Conservation (phyloP, 2,113 vertebrate genomes). For the Elephas maximus region DNA sequence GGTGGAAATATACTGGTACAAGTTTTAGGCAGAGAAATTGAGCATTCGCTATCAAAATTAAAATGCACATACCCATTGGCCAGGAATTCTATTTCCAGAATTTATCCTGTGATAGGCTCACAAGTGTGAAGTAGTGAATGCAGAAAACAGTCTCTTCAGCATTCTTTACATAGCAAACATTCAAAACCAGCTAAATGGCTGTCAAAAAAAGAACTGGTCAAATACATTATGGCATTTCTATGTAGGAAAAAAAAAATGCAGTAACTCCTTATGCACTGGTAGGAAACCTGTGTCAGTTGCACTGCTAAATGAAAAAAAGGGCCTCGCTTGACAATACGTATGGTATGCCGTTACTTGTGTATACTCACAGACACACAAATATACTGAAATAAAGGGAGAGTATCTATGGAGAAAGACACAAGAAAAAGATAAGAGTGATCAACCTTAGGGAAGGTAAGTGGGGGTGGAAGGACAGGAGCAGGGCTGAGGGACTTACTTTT, state of each 20-base stretch:
- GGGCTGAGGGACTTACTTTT: background rate
- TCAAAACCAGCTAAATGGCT: background rate
- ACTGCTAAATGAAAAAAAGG: background rate
- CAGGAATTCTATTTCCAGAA: background rate
- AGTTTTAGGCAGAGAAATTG: background rate
- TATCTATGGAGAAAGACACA: background rate
- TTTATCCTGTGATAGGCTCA: background rate
- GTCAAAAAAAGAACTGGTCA: background rate
- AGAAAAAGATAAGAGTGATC: background rate
- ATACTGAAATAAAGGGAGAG: background rate
- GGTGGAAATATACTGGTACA: too few relatives aligned
- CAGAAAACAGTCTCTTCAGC: background rate
- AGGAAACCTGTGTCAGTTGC: background rate
- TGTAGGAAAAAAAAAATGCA: background rate
- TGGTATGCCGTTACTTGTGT: accelerated
- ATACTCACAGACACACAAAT: background rate
- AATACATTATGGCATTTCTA: background rate
- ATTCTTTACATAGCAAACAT: background rate
- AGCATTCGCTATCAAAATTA: background rate
- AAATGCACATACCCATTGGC: accelerated
- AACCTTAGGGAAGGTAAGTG: background rate
- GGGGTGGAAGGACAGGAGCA: too few relatives aligned
- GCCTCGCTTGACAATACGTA: background rate
- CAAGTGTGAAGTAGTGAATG: background rate
- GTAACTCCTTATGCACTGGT: accelerated